Percentiles rank a stretch among this genome's conserved stretches.
phyloP scores from a whole-genome alignment of 2,797 vertebrate genomes.

The Epinephelus awoara region DNA sequence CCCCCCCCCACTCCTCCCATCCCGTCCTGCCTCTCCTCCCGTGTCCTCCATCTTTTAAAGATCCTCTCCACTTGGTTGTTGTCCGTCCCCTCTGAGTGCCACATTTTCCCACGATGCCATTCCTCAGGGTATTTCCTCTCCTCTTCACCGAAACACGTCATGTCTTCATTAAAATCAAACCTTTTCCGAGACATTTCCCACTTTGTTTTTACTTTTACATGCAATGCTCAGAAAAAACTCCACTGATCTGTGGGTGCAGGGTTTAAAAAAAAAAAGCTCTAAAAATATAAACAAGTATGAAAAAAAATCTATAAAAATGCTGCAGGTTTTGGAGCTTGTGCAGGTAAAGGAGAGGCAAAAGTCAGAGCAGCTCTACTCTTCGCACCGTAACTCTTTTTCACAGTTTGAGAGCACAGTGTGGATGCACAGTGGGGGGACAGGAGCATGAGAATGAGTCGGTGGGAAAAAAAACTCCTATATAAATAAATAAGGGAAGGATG shows the following conservation, averaged over 20 bases:
- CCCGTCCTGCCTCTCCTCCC: slow-evolving; percentile 62
- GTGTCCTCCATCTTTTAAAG: slow-evolving; percentile 77
- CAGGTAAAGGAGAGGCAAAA: slow-evolving; percentile 41
- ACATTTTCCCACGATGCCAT: slow-evolving; percentile 68
- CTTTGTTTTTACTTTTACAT: slow-evolving; percentile 52
- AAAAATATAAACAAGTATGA: slow-evolving; percentile 19
- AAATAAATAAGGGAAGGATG: slow-evolving; percentile 85
- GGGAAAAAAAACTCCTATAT: slow-evolving; percentile 75
- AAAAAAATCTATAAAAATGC: slow-evolving; percentile 22
- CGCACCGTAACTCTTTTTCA: slow-evolving; percentile 74
- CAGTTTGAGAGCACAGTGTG: slow-evolving; percentile 77
- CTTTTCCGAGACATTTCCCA: slow-evolving; percentile 37
- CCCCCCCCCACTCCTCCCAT: slow-evolving; percentile 65
- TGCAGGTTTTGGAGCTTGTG: slow-evolving; percentile 41
- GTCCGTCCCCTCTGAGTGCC: slow-evolving; percentile 60
- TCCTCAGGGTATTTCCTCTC: slow-evolving; percentile 60
- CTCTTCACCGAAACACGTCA: slow-evolving; percentile 41
- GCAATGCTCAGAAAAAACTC: slow-evolving; percentile 28
- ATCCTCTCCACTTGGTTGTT: slow-evolving; percentile 66
- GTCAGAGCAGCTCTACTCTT: slow-evolving; percentile 56
- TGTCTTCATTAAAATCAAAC: slow-evolving; percentile 53
- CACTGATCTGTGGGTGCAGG: slow-evolving; percentile 27
- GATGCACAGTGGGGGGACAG: slow-evolving; percentile 72
- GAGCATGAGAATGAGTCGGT: slow-evolving; percentile 77
- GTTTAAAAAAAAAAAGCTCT: slow-evolving; percentile 14